Conservation (phyloP, 2,113 vertebrate genomes). For the Salminus brasiliensis region DNA sequence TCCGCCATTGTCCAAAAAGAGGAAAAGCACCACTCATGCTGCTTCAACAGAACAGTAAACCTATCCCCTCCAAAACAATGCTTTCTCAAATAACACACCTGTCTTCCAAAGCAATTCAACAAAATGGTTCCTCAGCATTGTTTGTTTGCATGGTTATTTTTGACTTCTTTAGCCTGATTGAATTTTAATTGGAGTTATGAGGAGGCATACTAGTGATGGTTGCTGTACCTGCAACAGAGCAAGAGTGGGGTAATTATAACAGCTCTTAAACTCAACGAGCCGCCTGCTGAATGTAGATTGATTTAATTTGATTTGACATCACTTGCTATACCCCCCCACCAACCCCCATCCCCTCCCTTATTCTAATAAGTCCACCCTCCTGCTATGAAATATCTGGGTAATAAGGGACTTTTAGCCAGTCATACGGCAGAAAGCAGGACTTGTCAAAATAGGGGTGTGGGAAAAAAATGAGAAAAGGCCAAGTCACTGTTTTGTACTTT, state of each 20-base stretch:
- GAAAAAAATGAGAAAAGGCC: neutral
- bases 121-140: neutral
- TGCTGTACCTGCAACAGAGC: conserved; percentile 62
- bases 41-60: too few relatives aligned
- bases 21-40: neutral
- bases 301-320: neutral
- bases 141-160: conserved; percentile 75
- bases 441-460: neutral
- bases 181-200: conserved; percentile 68
- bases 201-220: conserved; percentile 64
- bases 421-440: neutral
- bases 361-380: neutral
- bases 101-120: neutral
- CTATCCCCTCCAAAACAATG: too few relatives aligned
- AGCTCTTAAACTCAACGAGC: conserved; percentile 69
- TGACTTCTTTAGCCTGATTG: conserved; percentile 67
- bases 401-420: neutral
- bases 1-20: neutral
- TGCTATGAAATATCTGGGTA: neutral
- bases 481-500: conserved; percentile 33
- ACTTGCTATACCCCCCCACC: neutral
- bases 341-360: neutral
- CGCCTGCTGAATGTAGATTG: conserved; percentile 51
- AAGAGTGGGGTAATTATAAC: conserved; percentile 55
- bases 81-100: too few relatives aligned